Evolutionary conservation across 2,797 vertebrate genomes (phyloP), one percentile per base, ranked within the genome.

Genomic region (Girardinus metallicus): DNA sequence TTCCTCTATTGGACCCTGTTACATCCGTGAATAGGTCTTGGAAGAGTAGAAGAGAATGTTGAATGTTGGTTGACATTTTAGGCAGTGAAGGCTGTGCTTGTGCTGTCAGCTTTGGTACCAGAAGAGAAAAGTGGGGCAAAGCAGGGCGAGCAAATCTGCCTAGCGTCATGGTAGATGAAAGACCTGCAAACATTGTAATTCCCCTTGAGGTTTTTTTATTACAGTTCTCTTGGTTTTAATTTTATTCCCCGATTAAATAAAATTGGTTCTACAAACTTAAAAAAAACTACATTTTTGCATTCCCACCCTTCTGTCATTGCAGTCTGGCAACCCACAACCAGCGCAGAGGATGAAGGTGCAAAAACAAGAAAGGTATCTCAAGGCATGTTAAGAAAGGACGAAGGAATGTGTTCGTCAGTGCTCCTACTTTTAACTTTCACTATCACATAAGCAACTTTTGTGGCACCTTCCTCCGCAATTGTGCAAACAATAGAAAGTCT

Each of bases 401-500:
- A 53, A 46, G 36, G 70, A 29, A 71, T n/a, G 34, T 26, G 21
- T 47, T 81, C 55, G 46, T 68, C 16, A 68, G 39, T 21, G 55
- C 23, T 39, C 47, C 21, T 47, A 39, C 23, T 5, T 57, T 18
- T 76, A 49, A 26, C 51, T 53, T 15, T 15, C 44, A 46, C 53
- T 41, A 53, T 82, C 74, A 86, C 51, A 75, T 64, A 75, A 66
- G 66, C 85, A 75, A 71, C 62, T 80, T 62, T 23, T 39, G 51
- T 16, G 31, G 12, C 84, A 80, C 77, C 77, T 80, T 86, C 88
- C 87, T 85, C 74, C 21, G 1, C 10, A 41, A 68, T 41, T 41
- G 64, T 26, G 18, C 8, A 68, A 39, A 34, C 8, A 34, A 66
- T 16, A 64, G 16, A 31, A 60, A 34, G 29, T 21, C 9, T 23